Conservation (phyloP, 2,888 invertebrate species). For the Netelia inedita region DNA sequence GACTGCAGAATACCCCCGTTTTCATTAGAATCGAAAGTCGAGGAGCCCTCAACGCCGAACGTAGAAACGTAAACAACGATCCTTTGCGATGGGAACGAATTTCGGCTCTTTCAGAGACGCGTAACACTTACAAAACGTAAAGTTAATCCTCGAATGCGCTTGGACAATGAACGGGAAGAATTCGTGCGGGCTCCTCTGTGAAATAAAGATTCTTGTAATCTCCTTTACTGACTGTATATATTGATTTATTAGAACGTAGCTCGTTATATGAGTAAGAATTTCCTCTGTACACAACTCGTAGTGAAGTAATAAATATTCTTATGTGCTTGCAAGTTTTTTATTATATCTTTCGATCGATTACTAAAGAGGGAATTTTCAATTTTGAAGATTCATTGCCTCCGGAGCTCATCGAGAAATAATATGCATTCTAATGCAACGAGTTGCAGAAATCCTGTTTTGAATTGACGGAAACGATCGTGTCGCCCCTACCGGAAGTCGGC, state of each 20-base stretch:
- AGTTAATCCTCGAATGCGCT: constrained; percentile 23
- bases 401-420: background rate
- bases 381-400: background rate
- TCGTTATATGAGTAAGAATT: constrained; percentile 50
- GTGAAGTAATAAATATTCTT: constrained; percentile 62
- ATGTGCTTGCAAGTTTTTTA: constrained; percentile 14
- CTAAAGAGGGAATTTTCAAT: too few species aligned
- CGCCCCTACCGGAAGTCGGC: constrained; percentile 51
- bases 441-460: constrained; percentile 11
- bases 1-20: constrained; percentile 99
- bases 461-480: constrained; percentile 56
- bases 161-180: constrained; percentile 17
- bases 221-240: constrained; percentile 59
- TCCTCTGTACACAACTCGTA: constrained; percentile 48
- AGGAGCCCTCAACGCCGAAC: constrained; percentile 86
- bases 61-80: constrained; percentile 72
- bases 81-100: background rate
- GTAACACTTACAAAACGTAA: constrained; percentile 32
- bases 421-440: too few species aligned
- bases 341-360: background rate
- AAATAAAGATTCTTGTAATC: constrained; percentile 57
- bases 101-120: background rate
- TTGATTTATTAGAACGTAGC: constrained; percentile 61
- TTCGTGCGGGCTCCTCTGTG: constrained; percentile 20
- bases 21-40: constrained; percentile 97